Evolutionary conservation across 2,113 vertebrate species (phyloP), one percentile per base, ranked within the genome.

Genomic region (Podarcis muralis): DNA sequence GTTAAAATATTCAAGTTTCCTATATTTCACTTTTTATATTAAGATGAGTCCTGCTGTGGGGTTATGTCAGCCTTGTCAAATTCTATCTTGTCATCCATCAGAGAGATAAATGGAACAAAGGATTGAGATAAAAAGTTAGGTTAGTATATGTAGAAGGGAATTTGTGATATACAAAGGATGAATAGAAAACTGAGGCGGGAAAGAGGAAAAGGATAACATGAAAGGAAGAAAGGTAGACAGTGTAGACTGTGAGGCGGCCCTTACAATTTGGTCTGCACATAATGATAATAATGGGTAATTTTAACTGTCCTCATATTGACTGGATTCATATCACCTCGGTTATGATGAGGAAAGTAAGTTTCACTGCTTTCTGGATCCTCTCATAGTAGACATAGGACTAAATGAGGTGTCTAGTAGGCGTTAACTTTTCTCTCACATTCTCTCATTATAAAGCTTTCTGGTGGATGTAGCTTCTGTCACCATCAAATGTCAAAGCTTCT

Each of bases 51-150:
- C 90, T 84, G 43, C 77, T 90, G 87, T 92, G 85, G 80, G 80
- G 87, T 95, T 94, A 88, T 94, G 94, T 93, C 92, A 93, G 80
- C 90, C 85, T 91, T 94, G 93, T 94, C 93, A 94, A 93, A 94
- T 93, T 92, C 90, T 92, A 86, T 96, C 89, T 92, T 93, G 94
- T 94, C 95, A 96, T 11, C 86, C 80, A 94, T 94, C 92, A 93
- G 81, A 92, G 92, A 93, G 92, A 92, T 90, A 95, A 94, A 92
- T 93, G 94, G 90, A 94, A 94, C 68, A 90, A 94, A 93, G 32
- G 18, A 37, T 91, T 48, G 90, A 94, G 93, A 93, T 85, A 92
- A 96, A 94, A 90, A 92, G 27, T 32, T 94, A 66, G 62, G 90
- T 89, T 93, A 90, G 89, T 86, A 91, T 86, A 91, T 90, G 83